Evolutionary conservation across 2,888 invertebrate species (phyloP), one percentile per base, ranked within the genome.

Genomic region (Lycia hirtaria): DNA sequence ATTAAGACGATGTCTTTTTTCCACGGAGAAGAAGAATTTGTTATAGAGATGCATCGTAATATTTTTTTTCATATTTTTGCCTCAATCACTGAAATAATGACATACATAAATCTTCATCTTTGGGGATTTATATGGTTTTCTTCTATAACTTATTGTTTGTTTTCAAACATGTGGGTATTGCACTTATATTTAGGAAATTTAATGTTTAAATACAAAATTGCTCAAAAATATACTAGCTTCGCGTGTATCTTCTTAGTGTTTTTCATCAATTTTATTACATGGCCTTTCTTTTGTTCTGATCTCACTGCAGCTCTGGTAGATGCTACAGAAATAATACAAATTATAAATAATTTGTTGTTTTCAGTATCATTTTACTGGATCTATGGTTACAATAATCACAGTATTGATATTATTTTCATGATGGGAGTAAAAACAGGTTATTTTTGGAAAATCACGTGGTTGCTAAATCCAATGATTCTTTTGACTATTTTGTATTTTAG

Each of bases 381-480:
- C 50, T 91, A 91, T 62, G 88, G 88, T 3, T 80, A 78, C 22
- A 73, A 77, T 28, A 84, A 82, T 19, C 90, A 90, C 48, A 86
- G 78, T 28, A 73, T 86, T 12, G 91, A 91, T 57, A 90, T 91
- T 33, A 83, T 82, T 60, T 91, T 90, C 54, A 91, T 91, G 91
- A 86, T 90, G 64, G 91, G 91, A 3, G 78, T 91, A 10, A 91
- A 88, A 68, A 75, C 88, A 0, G 87, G 81, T 52, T 80, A 80
- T 40, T 86, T 82, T 72, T 88, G 83, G 85, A 88, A 86, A 75
- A 60, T 83, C 43, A 55, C 76, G 0, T 89, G 89, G 88, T 6
- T 82, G 5, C 33, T 83, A 1, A 88, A 78, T 69, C 91, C 91
- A 0, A n/a, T 89, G 0, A 50, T 84, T 9, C 60, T 85, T 19